Conservation (phyloP, 2,113 vertebrate genomes). For the Lathamus discolor region DNA sequence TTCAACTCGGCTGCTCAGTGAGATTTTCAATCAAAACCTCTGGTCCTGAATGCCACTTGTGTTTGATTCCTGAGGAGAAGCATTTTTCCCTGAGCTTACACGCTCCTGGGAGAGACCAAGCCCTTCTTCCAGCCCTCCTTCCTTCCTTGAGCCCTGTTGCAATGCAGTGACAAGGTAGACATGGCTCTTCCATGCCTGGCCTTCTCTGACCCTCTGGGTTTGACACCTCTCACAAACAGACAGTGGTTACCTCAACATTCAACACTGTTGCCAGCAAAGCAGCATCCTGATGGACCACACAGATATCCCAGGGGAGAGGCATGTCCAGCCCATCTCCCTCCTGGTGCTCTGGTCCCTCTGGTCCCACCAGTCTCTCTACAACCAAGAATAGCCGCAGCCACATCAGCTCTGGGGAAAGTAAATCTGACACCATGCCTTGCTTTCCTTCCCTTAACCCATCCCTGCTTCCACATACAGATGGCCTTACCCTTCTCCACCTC, state of each 20-base stretch:
- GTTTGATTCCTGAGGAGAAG: neutral
- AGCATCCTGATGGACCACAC: neutral
- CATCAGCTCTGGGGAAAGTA: neutral
- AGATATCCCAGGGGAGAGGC: neutral
- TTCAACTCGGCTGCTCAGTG: neutral
- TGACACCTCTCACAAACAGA: neutral
- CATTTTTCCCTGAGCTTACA: neutral
- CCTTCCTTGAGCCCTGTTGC: neutral
- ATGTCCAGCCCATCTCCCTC: neutral
- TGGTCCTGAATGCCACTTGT: neutral
- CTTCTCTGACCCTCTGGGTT: neutral
- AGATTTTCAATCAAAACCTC: neutral
- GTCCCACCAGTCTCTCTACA: neutral
- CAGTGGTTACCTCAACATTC: neutral
- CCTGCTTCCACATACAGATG: neutral
- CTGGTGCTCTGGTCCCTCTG: neutral
- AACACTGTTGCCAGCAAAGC: neutral
- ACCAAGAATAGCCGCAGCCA: neutral
- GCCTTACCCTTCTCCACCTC: neutral
- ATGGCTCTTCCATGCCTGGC: rapidly evolving
- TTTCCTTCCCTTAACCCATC: neutral
- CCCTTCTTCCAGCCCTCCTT: neutral
- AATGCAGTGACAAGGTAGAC: neutral
- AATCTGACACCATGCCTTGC: rapidly evolving
- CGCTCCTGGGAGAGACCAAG: neutral